phyloP scores from a whole-genome alignment of 2,888 invertebrate species.

The Meloe dianella region DNA sequence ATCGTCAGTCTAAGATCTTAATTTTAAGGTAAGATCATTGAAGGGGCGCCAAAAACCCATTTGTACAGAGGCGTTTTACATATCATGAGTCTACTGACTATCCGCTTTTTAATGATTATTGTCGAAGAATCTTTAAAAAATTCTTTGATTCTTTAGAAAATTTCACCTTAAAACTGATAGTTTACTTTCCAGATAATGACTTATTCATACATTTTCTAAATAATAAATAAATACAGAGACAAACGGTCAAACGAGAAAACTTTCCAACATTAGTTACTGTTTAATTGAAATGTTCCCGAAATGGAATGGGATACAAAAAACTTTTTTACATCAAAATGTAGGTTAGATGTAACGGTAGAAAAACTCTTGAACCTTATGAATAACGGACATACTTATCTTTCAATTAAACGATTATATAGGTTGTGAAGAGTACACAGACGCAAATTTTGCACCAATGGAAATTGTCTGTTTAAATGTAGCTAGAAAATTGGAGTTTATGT shows the following conservation, averaged over 20 bases:
- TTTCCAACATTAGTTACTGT: neutral
- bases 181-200: neutral
- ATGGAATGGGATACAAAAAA: neutral
- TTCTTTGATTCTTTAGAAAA: neutral
- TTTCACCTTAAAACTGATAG: neutral
- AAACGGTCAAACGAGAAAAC: neutral
- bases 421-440: no score
- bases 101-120: neutral
- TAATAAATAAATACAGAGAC: slow-evolving; percentile 1
- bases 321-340: neutral
- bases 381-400: no score
- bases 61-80: no score
- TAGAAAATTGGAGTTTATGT: no score
- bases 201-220: neutral
- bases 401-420: no score
- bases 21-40: no score
- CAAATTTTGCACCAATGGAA: no score
- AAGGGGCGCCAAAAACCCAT: no score
- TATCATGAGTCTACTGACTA: no score
- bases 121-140: neutral
- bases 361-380: neutral
- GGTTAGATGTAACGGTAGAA: neutral
- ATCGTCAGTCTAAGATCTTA: no score
- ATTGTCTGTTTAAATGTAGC: no score
- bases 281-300: neutral